Conservation (phyloP, 2,888 invertebrate genomes). For the Caenorhabditis macrosperma region DNA sequence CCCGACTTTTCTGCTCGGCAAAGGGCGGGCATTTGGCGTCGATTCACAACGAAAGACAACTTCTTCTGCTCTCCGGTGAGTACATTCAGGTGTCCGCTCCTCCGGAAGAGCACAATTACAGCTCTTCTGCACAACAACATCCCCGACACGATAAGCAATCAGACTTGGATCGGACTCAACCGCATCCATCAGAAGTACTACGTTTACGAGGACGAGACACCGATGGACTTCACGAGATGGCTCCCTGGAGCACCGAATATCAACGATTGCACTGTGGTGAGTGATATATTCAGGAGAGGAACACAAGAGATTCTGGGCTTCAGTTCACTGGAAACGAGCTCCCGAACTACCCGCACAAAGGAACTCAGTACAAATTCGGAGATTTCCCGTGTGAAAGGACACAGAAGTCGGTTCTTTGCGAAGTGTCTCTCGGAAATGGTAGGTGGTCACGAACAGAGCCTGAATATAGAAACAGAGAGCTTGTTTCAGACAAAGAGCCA, state of each 20-base stretch:
- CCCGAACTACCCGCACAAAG: slow-evolving; percentile 50
- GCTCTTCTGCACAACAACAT: slow-evolving; percentile 51
- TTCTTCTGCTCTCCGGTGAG: slow-evolving; percentile 44
- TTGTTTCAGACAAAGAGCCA: slow-evolving; percentile 13
- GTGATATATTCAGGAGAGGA: not conserved
- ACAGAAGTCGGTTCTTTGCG: slow-evolving; percentile 46
- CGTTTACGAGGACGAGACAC: slow-evolving; percentile 47
- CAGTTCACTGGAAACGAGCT: slow-evolving; percentile 57
- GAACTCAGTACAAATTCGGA: slow-evolving; percentile 55
- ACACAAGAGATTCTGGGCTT: not conserved
- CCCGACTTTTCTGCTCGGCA: slow-evolving; percentile 61
- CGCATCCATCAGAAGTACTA: slow-evolving; percentile 57
- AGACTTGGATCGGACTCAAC: slow-evolving; percentile 57
- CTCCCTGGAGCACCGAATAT: slow-evolving; percentile 58
- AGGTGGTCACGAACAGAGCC: not conserved
- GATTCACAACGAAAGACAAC: slow-evolving; percentile 57
- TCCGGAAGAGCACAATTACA: slow-evolving; percentile 15
- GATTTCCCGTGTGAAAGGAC: slow-evolving; percentile 44
- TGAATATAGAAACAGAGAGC: not conserved
- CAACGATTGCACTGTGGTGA: slow-evolving; percentile 54
- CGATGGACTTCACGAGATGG: slow-evolving; percentile 57
- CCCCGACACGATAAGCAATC: slow-evolving; percentile 29
- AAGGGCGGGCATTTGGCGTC: slow-evolving; percentile 70
- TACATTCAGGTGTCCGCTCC: not conserved
- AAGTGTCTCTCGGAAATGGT: slow-evolving; percentile 43